These are phyloP conservation scores for Bicyclus anynana DNA, from an alignment of 1,140 invertebrate genomes.

Conservation along the genomic window DNA sequence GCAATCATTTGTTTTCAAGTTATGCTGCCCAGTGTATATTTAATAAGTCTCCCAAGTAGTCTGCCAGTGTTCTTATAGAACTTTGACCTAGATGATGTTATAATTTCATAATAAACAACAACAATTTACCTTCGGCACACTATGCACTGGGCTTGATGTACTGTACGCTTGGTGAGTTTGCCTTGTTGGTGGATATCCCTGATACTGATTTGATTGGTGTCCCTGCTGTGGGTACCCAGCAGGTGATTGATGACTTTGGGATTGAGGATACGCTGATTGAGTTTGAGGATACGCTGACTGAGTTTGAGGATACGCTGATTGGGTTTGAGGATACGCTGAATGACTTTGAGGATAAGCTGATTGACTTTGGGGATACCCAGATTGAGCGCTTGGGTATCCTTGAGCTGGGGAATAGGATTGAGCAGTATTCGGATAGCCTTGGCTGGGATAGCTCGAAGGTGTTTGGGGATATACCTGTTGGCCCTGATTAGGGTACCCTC, in stretches of 20 bases:
- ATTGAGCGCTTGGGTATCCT: constrained; percentile 33
- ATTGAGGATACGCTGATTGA: background rate
- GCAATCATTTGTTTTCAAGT: no score
- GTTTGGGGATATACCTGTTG: constrained; percentile 28
- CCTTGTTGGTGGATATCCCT: constrained; percentile 27
- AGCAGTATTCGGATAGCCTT: constrained; percentile 43
- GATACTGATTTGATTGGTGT: constrained; percentile 35
- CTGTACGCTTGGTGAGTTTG: constrained; percentile 42
- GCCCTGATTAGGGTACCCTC: constrained; percentile 9
- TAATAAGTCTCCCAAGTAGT: no score
- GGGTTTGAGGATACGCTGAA: constrained; percentile 8
- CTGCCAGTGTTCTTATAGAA: background rate
- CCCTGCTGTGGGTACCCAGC: constrained; percentile 22
- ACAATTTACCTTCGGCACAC: constrained; percentile 46
- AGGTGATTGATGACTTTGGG: constrained; percentile 3
- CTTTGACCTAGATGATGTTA: background rate
- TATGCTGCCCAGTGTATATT: no score
- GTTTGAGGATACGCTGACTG: constrained; percentile 8
- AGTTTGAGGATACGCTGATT: background rate
- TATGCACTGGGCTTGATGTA: constrained; percentile 36
- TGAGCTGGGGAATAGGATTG: constrained; percentile 41
- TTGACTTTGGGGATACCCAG: constrained; percentile 28
- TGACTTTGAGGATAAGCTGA: constrained; percentile 13
- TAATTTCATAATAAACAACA: background rate
- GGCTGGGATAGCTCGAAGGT: constrained; percentile 38